Evolutionary conservation across 1,140 invertebrate species (phyloP).

Genomic region (Drosophila ambigua): DNA sequence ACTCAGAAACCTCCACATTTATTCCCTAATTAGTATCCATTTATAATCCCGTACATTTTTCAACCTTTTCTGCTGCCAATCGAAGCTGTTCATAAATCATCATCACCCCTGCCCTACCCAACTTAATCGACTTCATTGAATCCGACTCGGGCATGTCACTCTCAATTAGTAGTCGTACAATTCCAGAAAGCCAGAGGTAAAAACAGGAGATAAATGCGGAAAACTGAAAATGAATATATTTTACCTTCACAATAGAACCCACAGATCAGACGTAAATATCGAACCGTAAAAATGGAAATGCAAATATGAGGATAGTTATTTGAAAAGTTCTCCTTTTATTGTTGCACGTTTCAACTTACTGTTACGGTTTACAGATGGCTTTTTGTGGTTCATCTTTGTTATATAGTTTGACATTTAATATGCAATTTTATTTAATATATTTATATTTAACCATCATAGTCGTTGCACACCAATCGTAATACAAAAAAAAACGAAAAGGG

Average conservation of each 20-base stretch:
- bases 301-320: slow-evolving; percentile 52
- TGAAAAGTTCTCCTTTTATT: slow-evolving; percentile 73
- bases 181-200: slow-evolving; percentile 14
- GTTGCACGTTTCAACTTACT: slow-evolving; percentile 75
- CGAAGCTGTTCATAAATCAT: slow-evolving; percentile 38
- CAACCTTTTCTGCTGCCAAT: slow-evolving; percentile 5
- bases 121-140: slow-evolving; percentile 24
- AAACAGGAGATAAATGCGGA: slow-evolving; percentile 21
- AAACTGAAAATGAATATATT: slow-evolving; percentile 15
- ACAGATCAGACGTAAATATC: background rate
- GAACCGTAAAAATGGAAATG: slow-evolving; percentile 10
- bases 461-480: slow-evolving; percentile 44
- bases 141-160: slow-evolving; percentile 22
- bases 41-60: slow-evolving; percentile 6
- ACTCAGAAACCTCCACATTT: background rate
- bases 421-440: slow-evolving; percentile 16
- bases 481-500: slow-evolving; percentile 29
- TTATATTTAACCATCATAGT: slow-evolving; percentile 38
- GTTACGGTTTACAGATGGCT: slow-evolving; percentile 49
- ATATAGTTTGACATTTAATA: slow-evolving; percentile 52
- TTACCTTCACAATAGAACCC: background rate
- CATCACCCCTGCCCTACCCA: slow-evolving; percentile 14
- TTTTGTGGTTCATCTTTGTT: slow-evolving; percentile 23
- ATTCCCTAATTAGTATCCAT: slow-evolving; percentile 10
- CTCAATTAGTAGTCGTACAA: slow-evolving; percentile 30